phyloP scores from a whole-genome alignment of 2,797 vertebrate genomes.

The Enteromius unitaeniatus region DNA sequence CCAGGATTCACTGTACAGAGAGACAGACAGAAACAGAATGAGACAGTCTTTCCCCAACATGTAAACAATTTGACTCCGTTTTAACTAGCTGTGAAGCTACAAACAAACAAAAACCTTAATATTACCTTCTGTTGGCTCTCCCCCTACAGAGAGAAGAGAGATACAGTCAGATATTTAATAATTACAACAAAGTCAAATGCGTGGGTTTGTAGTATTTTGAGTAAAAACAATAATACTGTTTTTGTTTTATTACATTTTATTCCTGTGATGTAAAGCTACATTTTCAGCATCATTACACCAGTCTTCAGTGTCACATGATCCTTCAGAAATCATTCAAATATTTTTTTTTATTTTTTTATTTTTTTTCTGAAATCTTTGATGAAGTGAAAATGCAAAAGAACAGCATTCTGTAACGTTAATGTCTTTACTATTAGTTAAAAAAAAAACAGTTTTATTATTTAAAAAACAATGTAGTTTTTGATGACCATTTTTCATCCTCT shows the following conservation, averaged over 20 bases:
- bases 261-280: too few relatives aligned
- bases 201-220: background rate
- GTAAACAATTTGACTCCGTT: background rate
- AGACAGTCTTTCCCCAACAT: background rate
- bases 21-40: conserved; percentile 1
- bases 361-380: background rate
- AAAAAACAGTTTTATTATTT: too few relatives aligned
- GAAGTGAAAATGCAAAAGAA: background rate
- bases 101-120: background rate
- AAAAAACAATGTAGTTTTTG: background rate
- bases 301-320: too few relatives aligned
- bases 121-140: conserved; percentile 70
- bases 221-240: background rate
- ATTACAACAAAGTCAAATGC: background rate
- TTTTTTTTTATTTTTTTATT: too few relatives aligned
- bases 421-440: too few relatives aligned
- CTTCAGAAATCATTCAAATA: too few relatives aligned
- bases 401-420: background rate
- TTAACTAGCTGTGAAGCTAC: background rate
- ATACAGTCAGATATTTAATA: background rate
- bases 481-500: conserved; percentile 1
- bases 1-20: conserved; percentile 72
- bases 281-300: too few relatives aligned
- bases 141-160: conserved; percentile 50
- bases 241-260: too few relatives aligned